Conservation (phyloP, 2,888 invertebrate genomes). For the Torymus tubicola region DNA sequence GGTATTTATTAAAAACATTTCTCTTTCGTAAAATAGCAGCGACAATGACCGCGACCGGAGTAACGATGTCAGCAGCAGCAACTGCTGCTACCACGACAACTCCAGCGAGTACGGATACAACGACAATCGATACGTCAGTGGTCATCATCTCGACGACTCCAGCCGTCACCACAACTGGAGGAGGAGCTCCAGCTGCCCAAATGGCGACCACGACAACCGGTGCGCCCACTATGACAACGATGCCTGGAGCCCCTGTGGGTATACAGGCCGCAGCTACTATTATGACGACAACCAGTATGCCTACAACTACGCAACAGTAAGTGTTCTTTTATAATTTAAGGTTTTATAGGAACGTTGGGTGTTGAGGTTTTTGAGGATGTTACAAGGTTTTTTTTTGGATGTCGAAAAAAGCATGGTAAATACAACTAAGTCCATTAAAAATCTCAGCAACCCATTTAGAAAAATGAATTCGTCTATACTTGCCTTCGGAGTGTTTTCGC, state of each 20-base stretch:
- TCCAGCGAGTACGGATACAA: slow-evolving; percentile 12
- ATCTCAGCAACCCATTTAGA: too few relatives aligned
- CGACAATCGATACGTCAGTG: slow-evolving; percentile 43
- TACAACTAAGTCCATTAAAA: too few relatives aligned
- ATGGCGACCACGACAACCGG: slow-evolving; percentile 37
- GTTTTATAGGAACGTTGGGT: too few relatives aligned
- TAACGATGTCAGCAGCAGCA: slow-evolving; percentile 11
- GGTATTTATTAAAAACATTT: too few relatives aligned
- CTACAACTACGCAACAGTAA: slow-evolving; percentile 17
- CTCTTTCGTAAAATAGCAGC: background rate
- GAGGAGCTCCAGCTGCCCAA: slow-evolving; percentile 13
- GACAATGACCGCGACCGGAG: slow-evolving; percentile 9
- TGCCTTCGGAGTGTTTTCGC: too few relatives aligned
- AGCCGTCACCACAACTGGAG: slow-evolving; percentile 37
- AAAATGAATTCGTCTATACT: too few relatives aligned
- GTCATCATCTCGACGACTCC: slow-evolving; percentile 55
- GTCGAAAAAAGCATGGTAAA: too few relatives aligned
- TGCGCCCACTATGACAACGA: slow-evolving; percentile 31
- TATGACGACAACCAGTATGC: slow-evolving; percentile 15
- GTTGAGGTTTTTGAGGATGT: too few relatives aligned
- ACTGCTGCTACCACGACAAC: background rate
- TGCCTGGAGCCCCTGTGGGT: slow-evolving; percentile 19
- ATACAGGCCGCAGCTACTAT: slow-evolving; percentile 39
- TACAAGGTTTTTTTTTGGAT: too few relatives aligned
- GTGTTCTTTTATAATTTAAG: background rate